Evolutionary conservation across 2,797 vertebrate species (phyloP).

Genomic region (Percopsis omiscomaycus): DNA sequence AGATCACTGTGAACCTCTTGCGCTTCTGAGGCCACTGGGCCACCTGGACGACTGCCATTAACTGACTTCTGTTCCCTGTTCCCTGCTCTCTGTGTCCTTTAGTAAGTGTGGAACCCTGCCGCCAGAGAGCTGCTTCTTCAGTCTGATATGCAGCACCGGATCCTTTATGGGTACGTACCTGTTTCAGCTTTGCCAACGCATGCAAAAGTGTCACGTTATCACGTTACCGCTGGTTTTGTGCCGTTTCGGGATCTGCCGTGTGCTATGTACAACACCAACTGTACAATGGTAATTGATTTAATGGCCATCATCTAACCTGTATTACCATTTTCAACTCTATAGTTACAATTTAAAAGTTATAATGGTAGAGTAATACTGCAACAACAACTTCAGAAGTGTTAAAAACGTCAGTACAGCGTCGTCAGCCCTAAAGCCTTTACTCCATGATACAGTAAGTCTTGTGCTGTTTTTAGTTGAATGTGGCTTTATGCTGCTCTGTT

Average conservation of each 20-base stretch:
- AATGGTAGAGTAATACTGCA: no score
- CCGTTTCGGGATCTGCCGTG: background rate
- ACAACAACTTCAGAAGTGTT: no score
- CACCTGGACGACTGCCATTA: conserved; percentile 4
- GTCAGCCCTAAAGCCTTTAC: background rate
- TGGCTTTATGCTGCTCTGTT: conserved; percentile 45
- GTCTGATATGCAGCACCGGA: conserved; percentile 88
- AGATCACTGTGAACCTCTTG: conserved; percentile 6
- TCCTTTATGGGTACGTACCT: conserved; percentile 83
- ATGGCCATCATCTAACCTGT: background rate
- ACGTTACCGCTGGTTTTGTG: background rate
- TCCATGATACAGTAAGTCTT: background rate
- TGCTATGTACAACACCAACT: background rate
- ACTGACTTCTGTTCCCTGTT: background rate
- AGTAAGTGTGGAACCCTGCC: conserved; percentile 89
- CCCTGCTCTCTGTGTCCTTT: conserved; percentile 32
- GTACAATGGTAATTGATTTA: background rate
- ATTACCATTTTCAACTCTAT: background rate
- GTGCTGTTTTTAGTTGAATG: conserved; percentile 20
- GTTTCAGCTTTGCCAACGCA: background rate
- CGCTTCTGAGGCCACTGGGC: background rate
- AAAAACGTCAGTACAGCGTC: background rate
- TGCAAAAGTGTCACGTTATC: background rate
- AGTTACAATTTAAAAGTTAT: background rate
- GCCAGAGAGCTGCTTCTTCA: conserved; percentile 91